These are phyloP conservation scores for Colletes collaris DNA, from an alignment of 2,888 invertebrate genomes.

Conservation along the genomic window DNA sequence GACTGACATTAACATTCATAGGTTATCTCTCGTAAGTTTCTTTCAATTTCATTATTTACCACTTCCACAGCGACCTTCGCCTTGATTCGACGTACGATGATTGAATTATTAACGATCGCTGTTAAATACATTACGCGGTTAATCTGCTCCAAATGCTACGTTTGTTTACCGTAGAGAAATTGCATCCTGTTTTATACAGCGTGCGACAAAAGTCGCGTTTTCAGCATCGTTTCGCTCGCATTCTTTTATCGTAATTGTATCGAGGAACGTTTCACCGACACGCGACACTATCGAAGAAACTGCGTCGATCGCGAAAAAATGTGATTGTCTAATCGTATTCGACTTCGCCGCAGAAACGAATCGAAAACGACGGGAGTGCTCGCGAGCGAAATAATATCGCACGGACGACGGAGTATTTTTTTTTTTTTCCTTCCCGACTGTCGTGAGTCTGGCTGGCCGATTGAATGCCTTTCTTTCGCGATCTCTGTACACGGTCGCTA, in stretches of 20 bases:
- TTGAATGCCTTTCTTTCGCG: constrained; percentile 55
- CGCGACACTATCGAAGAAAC: background rate
- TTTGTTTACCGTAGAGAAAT: too few species aligned
- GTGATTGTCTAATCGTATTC: constrained; percentile 8
- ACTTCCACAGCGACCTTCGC: too few species aligned
- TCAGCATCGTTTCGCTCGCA: background rate
- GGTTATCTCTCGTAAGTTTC: too few species aligned
- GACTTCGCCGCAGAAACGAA: background rate
- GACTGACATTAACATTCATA: too few species aligned
- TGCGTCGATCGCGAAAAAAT: constrained; percentile 25
- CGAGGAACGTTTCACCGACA: background rate
- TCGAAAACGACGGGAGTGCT: background rate
- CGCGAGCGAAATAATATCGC: background rate
- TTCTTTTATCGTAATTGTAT: background rate
- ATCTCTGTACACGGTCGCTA: constrained; percentile 62
- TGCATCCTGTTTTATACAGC: too few species aligned
- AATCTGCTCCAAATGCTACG: too few species aligned
- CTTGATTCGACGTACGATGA: too few species aligned
- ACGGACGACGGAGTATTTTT: background rate
- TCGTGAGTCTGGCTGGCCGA: constrained; percentile 36
- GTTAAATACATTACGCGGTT: too few species aligned
- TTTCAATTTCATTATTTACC: too few species aligned
- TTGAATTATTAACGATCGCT: too few species aligned
- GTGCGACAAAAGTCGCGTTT: too few species aligned
- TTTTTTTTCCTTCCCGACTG: constrained; percentile 21